phyloP scores from a whole-genome alignment of 2,888 invertebrate species.

The Zhuqinia jingwanae region DNA sequence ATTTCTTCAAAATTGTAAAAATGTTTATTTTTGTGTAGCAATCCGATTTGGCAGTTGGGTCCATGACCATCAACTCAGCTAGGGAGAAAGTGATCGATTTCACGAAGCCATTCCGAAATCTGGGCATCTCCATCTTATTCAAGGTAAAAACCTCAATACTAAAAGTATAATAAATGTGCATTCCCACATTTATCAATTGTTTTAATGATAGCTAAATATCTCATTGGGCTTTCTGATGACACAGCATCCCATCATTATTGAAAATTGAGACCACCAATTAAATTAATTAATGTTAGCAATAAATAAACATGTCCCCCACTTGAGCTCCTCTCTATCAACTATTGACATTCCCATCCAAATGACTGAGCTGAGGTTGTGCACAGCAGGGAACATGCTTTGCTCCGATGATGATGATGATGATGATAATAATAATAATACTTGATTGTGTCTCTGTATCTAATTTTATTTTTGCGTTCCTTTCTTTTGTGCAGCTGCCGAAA shows the following conservation, averaged over 20 bases:
- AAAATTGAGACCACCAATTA: background rate
- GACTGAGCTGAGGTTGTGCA: too few species aligned
- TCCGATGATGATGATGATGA: too few species aligned
- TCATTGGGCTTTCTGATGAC: background rate
- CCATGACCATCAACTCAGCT: constrained; percentile 98
- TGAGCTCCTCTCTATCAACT: background rate
- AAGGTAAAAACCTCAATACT: constrained; percentile 72
- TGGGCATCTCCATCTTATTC: constrained; percentile 97
- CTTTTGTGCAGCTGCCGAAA: constrained; percentile 93
- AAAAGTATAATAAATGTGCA: background rate
- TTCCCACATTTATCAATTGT: background rate
- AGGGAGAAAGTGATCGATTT: constrained; percentile 93
- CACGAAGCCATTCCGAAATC: constrained; percentile 99
- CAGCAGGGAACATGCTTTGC: too few species aligned
- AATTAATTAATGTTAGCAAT: constrained; percentile 1
- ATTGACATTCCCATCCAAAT: background rate
- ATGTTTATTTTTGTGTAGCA: constrained; percentile 84
- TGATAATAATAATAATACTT: too few species aligned
- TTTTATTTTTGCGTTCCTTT: constrained; percentile 67
- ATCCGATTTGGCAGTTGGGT: constrained; percentile 97
- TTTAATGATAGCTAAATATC: background rate
- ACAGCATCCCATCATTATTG: background rate
- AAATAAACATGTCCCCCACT: background rate
- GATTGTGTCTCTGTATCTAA: too few species aligned
- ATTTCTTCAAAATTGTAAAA: too few species aligned